Conservation (phyloP, 2,113 vertebrate genomes). For the Gracilinanus agilis region DNA sequence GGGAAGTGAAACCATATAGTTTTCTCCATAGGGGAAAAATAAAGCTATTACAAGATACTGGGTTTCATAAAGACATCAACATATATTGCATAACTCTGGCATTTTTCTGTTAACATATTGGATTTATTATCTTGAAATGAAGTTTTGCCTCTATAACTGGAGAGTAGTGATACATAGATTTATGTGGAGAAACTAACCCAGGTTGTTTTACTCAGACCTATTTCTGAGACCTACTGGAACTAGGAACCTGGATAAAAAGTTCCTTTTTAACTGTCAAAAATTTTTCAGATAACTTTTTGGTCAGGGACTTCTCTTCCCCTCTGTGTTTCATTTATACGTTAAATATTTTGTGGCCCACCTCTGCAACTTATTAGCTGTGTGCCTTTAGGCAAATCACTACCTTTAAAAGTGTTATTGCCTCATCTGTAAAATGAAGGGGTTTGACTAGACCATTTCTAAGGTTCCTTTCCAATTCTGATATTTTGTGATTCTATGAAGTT, state of each 20-base stretch:
- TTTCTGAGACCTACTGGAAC: neutral
- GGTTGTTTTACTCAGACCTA: neutral
- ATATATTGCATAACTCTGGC: neutral
- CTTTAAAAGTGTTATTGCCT: neutral
- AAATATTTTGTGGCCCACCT: neutral
- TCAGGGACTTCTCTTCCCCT: neutral
- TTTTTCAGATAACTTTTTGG: neutral
- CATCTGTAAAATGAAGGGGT: neutral
- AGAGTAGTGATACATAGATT: neutral
- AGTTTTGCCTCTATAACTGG: neutral
- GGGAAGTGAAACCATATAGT: neutral
- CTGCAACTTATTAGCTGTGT: neutral
- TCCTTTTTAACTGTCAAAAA: neutral
- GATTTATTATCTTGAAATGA: neutral
- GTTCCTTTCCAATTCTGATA: too few species aligned
- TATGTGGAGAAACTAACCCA: neutral
- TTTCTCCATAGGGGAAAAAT: neutral
- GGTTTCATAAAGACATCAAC: neutral
- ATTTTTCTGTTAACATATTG: neutral
- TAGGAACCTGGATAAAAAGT: neutral
- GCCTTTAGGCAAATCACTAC: neutral
- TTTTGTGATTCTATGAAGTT: neutral
- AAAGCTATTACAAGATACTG: neutral
- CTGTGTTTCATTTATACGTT: neutral
- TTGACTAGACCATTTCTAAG: neutral